Evolutionary conservation across 2,888 invertebrate species (phyloP).

Genomic region (Mimas tiliae): DNA sequence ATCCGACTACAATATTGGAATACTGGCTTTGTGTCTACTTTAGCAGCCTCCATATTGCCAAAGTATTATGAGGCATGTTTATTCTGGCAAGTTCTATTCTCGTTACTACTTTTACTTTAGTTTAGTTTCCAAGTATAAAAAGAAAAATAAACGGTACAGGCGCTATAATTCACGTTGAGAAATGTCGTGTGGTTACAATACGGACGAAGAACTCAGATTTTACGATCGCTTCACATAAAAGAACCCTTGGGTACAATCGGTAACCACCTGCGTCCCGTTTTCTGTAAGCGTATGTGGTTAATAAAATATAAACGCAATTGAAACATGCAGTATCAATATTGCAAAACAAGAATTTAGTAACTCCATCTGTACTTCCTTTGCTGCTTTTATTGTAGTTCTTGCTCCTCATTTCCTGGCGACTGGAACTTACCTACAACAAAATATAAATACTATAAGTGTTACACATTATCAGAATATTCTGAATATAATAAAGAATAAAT

Average conservation of each 20-base stretch:
- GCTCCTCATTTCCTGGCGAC: too few species aligned
- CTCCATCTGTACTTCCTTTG: background rate
- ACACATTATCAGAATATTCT: background rate
- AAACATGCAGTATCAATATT: background rate
- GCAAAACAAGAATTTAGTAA: background rate
- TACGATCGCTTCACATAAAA: constrained; percentile 13
- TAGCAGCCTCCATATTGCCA: background rate
- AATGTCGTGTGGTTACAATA: background rate
- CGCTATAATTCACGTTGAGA: background rate
- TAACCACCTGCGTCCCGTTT: constrained; percentile 14
- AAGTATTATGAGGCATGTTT: background rate
- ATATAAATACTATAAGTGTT: background rate
- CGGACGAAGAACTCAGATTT: background rate
- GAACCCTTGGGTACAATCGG: constrained; percentile 2
- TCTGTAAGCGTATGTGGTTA: background rate
- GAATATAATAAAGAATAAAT: too few species aligned
- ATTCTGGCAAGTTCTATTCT: background rate
- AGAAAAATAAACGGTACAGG: background rate
- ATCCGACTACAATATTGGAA: background rate
- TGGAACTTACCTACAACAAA: constrained; percentile 15
- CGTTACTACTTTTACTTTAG: background rate
- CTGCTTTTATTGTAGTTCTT: background rate
- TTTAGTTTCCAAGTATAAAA: too few species aligned
- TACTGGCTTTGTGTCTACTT: background rate
- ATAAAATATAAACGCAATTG: constrained; percentile 3